phyloP scores from a whole-genome alignment of 1,140 invertebrate genomes.

The Drosophila suzukii region DNA sequence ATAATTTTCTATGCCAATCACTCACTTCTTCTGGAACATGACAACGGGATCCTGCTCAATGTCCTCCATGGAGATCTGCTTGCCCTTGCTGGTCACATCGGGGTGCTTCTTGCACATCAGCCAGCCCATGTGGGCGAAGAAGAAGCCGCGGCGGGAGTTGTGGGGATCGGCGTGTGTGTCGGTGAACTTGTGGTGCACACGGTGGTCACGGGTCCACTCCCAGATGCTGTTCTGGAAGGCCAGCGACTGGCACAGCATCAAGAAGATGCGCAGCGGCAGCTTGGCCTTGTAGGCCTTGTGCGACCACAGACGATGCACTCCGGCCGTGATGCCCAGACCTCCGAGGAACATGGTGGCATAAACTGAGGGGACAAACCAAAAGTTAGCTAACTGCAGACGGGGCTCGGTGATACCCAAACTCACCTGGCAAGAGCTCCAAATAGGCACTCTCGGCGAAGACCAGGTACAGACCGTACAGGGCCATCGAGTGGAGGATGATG shows the following conservation, averaged over 20 bases:
- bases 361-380: conserved; percentile 20
- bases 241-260: conserved; percentile 85
- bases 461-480: conserved; percentile 88
- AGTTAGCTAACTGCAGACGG: neutral
- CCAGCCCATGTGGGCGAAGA: conserved; percentile 89
- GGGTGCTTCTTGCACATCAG: conserved; percentile 87
- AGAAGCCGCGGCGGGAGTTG: conserved; percentile 88
- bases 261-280: conserved; percentile 87
- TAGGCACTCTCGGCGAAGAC: conserved; percentile 87
- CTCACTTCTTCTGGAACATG: conserved; percentile 88
- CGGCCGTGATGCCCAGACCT: conserved; percentile 91
- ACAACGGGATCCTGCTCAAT: conserved; percentile 89
- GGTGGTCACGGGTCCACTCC: conserved; percentile 87
- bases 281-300: conserved; percentile 93
- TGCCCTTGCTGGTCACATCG: conserved; percentile 88
- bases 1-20: neutral
- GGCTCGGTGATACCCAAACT: conserved; percentile 63
- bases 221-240: conserved; percentile 86
- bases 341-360: conserved; percentile 67
- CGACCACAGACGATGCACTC: conserved; percentile 93
- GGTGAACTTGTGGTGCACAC: conserved; percentile 88
- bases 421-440: conserved; percentile 87
- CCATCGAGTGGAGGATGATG: conserved; percentile 87
- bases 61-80: conserved; percentile 89
- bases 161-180: conserved; percentile 89